These are phyloP conservation scores for Drosophila infuscata DNA, from an alignment of 2,888 invertebrate species.

Conservation along the genomic window DNA sequence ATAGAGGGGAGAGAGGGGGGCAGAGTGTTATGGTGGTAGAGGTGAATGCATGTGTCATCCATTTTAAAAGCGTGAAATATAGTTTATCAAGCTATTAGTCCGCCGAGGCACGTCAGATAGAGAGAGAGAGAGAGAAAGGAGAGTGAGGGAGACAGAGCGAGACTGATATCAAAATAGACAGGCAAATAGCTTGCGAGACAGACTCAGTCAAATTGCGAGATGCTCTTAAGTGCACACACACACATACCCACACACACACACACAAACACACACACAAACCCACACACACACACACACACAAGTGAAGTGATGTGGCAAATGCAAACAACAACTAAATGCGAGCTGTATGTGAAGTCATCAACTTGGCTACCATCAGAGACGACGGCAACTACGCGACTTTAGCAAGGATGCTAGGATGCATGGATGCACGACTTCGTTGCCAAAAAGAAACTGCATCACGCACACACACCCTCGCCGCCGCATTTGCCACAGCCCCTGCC, in stretches of 20 bases:
- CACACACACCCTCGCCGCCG: not conserved
- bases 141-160: slow-evolving; percentile 4
- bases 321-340: slow-evolving; percentile 38
- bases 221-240: slow-evolving; percentile 60
- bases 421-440: slow-evolving; percentile 23
- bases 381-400: slow-evolving; percentile 11
- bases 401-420: slow-evolving; percentile 25
- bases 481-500: not conserved
- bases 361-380: slow-evolving; percentile 47
- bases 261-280: slow-evolving; percentile 21
- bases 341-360: slow-evolving; percentile 58
- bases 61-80: slow-evolving; percentile 63
- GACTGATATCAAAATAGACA: slow-evolving; percentile 18
- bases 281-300: not conserved
- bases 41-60: slow-evolving; percentile 39
- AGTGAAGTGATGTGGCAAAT: slow-evolving; percentile 33
- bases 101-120: slow-evolving; percentile 36
- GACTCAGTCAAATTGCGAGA: slow-evolving; percentile 60
- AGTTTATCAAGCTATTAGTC: slow-evolving; percentile 76
- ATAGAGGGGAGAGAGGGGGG: not conserved
- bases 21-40: not conserved
- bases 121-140: slow-evolving; percentile 15
- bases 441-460: slow-evolving; percentile 17
- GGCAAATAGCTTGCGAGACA: slow-evolving; percentile 27
- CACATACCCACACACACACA: slow-evolving; percentile 13